phyloP scores from a whole-genome alignment of 2,113 vertebrate genomes.

The Megaceryle maxima region DNA sequence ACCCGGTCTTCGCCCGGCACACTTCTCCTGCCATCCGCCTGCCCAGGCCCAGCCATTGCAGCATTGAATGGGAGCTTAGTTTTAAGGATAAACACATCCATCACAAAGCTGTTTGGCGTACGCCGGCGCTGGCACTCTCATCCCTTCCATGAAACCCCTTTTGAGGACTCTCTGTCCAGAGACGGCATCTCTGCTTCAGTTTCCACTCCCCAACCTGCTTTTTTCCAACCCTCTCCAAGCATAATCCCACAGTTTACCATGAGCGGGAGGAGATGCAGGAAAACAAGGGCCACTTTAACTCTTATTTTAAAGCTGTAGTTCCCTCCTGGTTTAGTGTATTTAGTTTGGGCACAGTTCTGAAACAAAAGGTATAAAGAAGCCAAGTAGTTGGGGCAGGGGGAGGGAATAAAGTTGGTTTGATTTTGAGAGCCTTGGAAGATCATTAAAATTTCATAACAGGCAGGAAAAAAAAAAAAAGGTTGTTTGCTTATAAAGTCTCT shows the following conservation, averaged over 20 bases:
- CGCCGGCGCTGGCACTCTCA: neutral
- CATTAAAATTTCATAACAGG: conserved; percentile 10
- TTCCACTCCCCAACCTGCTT: neutral
- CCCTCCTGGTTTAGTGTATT: conserved; percentile 1
- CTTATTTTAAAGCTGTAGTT: neutral
- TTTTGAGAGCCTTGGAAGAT: conserved; percentile 8
- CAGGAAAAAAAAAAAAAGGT: neutral
- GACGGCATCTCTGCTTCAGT: neutral
- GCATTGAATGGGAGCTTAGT: conserved; percentile 45
- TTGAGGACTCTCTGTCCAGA: neutral
- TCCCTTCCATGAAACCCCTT: conserved; percentile 42
- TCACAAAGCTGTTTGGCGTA: conserved; percentile 33
- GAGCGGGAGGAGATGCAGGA: neutral
- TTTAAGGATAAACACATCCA: conserved; percentile 54
- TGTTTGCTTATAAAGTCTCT: conserved; percentile 18
- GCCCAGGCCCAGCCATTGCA: neutral
- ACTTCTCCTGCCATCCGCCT: neutral
- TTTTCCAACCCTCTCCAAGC: neutral
- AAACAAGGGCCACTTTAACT: conserved; percentile 25
- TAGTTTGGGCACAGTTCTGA: conserved; percentile 50
- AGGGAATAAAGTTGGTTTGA: conserved; percentile 21
- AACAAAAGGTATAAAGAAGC: conserved; percentile 47
- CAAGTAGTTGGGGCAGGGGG: conserved; percentile 23
- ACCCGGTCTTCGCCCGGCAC: rapidly evolving
- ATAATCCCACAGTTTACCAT: neutral